A percentile compares a stretch with the other conserved stretches of the same genome.
Evolutionary conservation across 1,140 invertebrate species (phyloP).

Genomic region (Elysia chlorotica): DNA sequence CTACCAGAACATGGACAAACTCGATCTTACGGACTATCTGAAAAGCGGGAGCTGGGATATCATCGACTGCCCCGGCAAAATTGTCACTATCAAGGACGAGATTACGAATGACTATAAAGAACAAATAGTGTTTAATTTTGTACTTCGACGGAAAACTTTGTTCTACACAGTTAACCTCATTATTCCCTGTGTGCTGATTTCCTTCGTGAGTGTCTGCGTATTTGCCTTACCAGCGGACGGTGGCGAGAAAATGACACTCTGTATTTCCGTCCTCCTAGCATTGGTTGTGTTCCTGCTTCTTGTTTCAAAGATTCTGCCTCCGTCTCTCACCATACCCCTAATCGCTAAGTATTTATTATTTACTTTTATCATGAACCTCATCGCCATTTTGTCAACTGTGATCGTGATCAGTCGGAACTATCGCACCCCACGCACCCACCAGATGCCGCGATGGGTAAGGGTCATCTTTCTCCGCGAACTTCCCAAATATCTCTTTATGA

Average conservation of each 20-base stretch:
- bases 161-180: slow-evolving; percentile 99
- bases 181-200: slow-evolving; percentile 96
- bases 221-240: slow-evolving; percentile 92
- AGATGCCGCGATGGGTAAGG: slow-evolving; percentile 60
- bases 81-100: slow-evolving; percentile 38
- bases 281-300: slow-evolving; percentile 98
- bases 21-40: slow-evolving; percentile 92
- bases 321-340: slow-evolving; percentile 66
- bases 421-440: slow-evolving; percentile 83
- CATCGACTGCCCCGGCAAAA: slow-evolving; percentile 83
- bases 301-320: slow-evolving; percentile 98
- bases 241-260: slow-evolving; percentile 82
- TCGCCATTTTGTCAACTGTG: slow-evolving; percentile 97
- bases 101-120: slow-evolving; percentile 45
- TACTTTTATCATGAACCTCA: slow-evolving; percentile 99
- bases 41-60: slow-evolving; percentile 99
- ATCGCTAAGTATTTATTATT: slow-evolving; percentile 99
- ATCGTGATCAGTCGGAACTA: slow-evolving; percentile 99
- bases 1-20: slow-evolving; percentile 93
- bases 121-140: slow-evolving; percentile 69
- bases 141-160: slow-evolving; percentile 93
- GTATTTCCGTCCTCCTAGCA: slow-evolving; percentile 98
- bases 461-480: slow-evolving; percentile 59
- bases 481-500: slow-evolving; percentile 59
- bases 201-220: slow-evolving; percentile 96